Base-by-base conservation (phyloP, 2,888 invertebrate species). In the Drosophila cracens region DNA sequence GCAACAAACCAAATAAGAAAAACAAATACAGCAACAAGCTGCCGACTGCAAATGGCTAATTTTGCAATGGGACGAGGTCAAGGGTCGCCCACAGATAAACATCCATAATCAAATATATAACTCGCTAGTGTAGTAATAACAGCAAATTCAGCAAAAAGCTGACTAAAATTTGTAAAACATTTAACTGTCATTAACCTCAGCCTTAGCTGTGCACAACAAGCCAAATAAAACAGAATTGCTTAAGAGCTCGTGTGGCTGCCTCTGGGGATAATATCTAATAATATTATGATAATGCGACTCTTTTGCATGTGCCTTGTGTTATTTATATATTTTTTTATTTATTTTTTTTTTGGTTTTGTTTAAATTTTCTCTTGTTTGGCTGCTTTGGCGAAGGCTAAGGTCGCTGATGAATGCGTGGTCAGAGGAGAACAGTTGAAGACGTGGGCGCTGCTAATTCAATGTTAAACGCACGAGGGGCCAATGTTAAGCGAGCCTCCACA, bases 41-140 rank as follows among this genome's bases (percentile, higher is more conserved):
- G 69, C 70, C 79, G 65, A 29, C 34, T 66, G 25, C 58, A 66
- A 84, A 89, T 74, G 85, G 87, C 67, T 72, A 56, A 80, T 84
- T 89, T 89, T 68, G 84, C 89, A 87, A 82, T 77, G 56, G 46
- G 82, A 68, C 73, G 90, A 81, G 85, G 88, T 89, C 89, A 82
- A 76, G 72, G 71, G 85, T 82, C 68, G 70, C 60, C 62, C 70
- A 61, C 43, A 72, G 74, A 79, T 72, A 64, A 25, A 58, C 52
- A 76, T 65, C 53, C 36, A 63, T 59, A 71, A 72, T 74, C 67
- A 75, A 72, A 87, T 71, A 48, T 36, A 4, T 59, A 53, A 34
- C 46, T 46, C 25, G 64, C 81, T 69, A 77, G 83, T 74, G 77
- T 57, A 64, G 59, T 70, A 33, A 38, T 31, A 34, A 40, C 11